Percentiles rank a stretch among this genome's conserved stretches.
phyloP scores from a whole-genome alignment of 2,888 invertebrate species.

The Flabesymbios commensalis region DNA sequence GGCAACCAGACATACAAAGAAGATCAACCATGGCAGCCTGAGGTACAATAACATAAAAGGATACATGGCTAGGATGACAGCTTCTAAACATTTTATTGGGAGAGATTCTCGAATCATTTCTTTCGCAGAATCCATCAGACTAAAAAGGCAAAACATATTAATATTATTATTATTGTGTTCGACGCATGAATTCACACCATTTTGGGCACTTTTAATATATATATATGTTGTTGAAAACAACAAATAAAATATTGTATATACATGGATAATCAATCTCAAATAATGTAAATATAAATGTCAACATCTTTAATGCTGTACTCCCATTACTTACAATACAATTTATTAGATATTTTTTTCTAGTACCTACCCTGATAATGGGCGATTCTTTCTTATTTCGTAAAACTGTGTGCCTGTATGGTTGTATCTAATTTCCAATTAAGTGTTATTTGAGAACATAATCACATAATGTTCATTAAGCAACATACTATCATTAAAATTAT shows the following conservation, averaged over 20 bases:
- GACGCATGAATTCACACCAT: slow-evolving; percentile 1
- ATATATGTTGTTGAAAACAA: neutral
- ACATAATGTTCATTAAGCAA: neutral
- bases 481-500: neutral
- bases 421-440: slow-evolving; percentile 38
- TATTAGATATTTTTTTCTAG: neutral
- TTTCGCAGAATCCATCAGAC: slow-evolving; percentile 60
- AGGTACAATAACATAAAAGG: too few relatives aligned
- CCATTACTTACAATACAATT: too few relatives aligned
- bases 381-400: slow-evolving; percentile 59
- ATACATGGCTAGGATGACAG: slow-evolving; percentile 61
- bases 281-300: neutral
- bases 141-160: slow-evolving; percentile 33
- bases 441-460: neutral
- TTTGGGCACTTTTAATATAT: too few relatives aligned
- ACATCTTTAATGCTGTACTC: neutral
- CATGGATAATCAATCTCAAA: neutral
- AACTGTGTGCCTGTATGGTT: slow-evolving; percentile 62
- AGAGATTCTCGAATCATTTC: slow-evolving; percentile 61
- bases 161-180: neutral
- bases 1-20: too few relatives aligned
- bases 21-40: too few relatives aligned
- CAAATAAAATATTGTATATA: neutral
- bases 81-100: slow-evolving; percentile 63
- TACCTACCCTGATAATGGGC: slow-evolving; percentile 58